These are phyloP conservation scores for Holocentrus rufus DNA, from an alignment of 2,797 vertebrate genomes.

Conservation along the genomic window DNA sequence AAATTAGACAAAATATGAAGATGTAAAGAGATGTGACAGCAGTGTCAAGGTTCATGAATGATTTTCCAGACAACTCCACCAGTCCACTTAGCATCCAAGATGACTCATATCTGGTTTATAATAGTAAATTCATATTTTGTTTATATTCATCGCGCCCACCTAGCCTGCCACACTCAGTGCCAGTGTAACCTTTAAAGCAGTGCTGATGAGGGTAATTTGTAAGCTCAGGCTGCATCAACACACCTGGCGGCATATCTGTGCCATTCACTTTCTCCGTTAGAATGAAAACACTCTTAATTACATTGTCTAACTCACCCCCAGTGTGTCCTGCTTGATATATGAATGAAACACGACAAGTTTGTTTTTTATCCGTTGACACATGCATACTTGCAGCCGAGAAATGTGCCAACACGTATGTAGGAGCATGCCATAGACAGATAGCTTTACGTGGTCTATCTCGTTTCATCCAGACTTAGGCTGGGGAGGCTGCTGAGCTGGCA, in stretches of 20 bases:
- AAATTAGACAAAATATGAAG: too few relatives aligned
- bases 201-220: background rate
- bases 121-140: too few relatives aligned
- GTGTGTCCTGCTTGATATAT: slow-evolving; percentile 15
- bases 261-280: background rate
- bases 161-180: too few relatives aligned
- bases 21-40: too few relatives aligned
- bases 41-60: too few relatives aligned
- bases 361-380: slow-evolving; percentile 30
- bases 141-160: too few relatives aligned
- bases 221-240: background rate
- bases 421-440: slow-evolving; percentile 49
- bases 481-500: slow-evolving; percentile 61
- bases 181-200: too few relatives aligned
- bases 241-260: background rate
- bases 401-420: slow-evolving; percentile 32
- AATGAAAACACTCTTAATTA: background rate
- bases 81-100: too few relatives aligned
- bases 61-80: too few relatives aligned
- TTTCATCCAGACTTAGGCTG: slow-evolving; percentile 71
- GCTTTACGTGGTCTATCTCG: slow-evolving; percentile 58
- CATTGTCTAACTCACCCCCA: background rate
- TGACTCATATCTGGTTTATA: too few relatives aligned
- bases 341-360: slow-evolving; percentile 18
- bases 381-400: slow-evolving; percentile 45